Conservation (phyloP, 2,797 vertebrate genomes). For the Eulemur rubriventer region DNA sequence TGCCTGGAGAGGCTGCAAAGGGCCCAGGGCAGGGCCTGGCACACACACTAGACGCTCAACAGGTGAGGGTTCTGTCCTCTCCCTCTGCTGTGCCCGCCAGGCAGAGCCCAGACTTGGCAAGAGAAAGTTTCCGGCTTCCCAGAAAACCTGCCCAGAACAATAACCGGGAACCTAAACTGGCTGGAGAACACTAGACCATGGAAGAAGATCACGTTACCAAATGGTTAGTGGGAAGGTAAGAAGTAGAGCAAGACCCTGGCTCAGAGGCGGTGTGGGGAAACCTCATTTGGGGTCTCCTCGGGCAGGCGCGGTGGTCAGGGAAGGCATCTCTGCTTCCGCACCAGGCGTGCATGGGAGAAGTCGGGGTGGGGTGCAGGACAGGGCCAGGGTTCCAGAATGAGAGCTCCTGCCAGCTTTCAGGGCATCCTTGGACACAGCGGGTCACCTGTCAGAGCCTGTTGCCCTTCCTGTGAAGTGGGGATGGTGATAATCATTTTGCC, state of each 20-base stretch:
- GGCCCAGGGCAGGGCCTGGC: background rate
- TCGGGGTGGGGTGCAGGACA: too few relatives aligned
- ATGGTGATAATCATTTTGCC: background rate
- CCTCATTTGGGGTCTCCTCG: background rate
- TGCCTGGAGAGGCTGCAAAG: background rate
- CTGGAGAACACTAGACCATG: background rate
- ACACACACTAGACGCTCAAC: background rate
- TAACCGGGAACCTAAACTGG: background rate
- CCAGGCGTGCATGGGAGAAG: too few relatives aligned
- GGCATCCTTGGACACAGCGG: background rate
- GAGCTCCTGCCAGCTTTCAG: background rate
- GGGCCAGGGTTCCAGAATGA: background rate
- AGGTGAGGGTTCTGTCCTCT: background rate
- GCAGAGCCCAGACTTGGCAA: background rate
- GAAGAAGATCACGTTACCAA: background rate
- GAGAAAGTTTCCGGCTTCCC: background rate
- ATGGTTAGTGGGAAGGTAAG: too few relatives aligned
- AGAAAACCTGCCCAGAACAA: slow-evolving; percentile 19
- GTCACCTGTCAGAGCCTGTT: background rate
- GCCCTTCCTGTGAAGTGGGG: background rate
- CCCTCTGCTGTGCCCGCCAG: background rate
- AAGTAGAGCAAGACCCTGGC: background rate
- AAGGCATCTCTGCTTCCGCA: background rate
- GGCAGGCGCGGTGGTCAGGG: background rate
- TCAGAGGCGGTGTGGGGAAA: background rate